Evolutionary conservation across 2,888 invertebrate species (phyloP).

Genomic region (Mythimna pallens): DNA sequence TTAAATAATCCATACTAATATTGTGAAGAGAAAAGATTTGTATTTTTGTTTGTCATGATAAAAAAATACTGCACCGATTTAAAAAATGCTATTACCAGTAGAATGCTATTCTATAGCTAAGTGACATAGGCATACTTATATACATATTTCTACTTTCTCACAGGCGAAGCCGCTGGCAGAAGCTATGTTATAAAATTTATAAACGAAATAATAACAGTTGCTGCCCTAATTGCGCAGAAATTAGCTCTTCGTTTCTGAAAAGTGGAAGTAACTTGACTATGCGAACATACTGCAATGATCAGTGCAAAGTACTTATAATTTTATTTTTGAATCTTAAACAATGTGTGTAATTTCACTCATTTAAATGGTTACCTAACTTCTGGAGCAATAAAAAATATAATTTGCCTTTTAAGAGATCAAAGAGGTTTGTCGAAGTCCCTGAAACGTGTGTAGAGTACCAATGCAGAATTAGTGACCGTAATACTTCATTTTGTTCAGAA

Average conservation of each 20-base stretch:
- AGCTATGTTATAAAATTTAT: not conserved
- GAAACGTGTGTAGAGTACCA: not conserved
- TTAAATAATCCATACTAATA: too few species aligned
- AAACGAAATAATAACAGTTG: not conserved
- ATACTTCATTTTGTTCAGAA: slow-evolving; percentile 20
- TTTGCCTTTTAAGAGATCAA: not conserved
- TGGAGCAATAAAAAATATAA: not conserved
- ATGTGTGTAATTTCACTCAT: not conserved
- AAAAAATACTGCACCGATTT: too few species aligned
- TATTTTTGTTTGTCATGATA: too few species aligned
- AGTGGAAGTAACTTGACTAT: too few species aligned
- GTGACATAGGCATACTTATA: too few species aligned
- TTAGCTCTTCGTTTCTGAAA: not conserved
- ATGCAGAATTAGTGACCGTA: not conserved
- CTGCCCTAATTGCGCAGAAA: not conserved
- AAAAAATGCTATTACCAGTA: too few species aligned
- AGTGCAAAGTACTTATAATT: not conserved
- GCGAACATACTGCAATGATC: not conserved
- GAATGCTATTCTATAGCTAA: too few species aligned
- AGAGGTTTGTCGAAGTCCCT: not conserved
- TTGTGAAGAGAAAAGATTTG: too few species aligned
- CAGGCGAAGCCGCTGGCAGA: too few species aligned
- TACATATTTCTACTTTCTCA: too few species aligned
- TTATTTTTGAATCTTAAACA: not conserved
- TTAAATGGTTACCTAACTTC: not conserved